These are phyloP conservation scores for Patella caerulea DNA, from an alignment of 2,888 invertebrate species.

Conservation along the genomic window DNA sequence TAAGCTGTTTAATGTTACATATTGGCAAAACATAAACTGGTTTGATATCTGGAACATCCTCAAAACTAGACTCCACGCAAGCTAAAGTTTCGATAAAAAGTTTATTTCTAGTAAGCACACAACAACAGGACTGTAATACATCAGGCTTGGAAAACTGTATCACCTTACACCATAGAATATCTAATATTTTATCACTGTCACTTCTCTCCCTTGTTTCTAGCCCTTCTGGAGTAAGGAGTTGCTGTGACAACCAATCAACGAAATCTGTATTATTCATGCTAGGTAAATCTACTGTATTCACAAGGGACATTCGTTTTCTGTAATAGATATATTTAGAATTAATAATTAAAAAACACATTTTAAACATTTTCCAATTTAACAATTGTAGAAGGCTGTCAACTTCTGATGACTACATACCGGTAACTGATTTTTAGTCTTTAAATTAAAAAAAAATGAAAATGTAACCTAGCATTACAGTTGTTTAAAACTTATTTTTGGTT, in stretches of 20 bases:
- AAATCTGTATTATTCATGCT: conserved; percentile 42
- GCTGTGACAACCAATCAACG: conserved; percentile 49
- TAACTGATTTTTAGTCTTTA: too few relatives aligned
- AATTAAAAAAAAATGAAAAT: too few relatives aligned
- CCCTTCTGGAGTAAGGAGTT: conserved; percentile 42
- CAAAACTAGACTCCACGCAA: conserved; percentile 43
- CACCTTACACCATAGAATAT: conserved; percentile 64
- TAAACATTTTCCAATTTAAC: background rate
- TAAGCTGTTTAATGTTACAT: conserved; percentile 63
- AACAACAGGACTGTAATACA: conserved; percentile 57
- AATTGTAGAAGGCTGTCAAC: too few relatives aligned
- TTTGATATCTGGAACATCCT: conserved; percentile 57
- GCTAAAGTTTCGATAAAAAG: conserved; percentile 56
- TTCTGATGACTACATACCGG: too few relatives aligned
- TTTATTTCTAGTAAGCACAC: conserved; percentile 54
- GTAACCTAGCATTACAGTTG: too few relatives aligned
- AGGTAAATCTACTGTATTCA: conserved; percentile 47
- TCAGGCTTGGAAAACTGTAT: conserved; percentile 53
- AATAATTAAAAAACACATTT: background rate
- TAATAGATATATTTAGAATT: conserved; percentile 9
- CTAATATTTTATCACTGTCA: conserved; percentile 44
- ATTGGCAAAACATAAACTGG: conserved; percentile 64
- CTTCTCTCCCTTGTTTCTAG: background rate
- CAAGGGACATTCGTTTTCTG: conserved; percentile 17
- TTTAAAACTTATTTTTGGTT: too few relatives aligned